These are phyloP conservation scores for Percopsis omiscomaycus DNA, from an alignment of 2,797 vertebrate species.

Conservation along the genomic window DNA sequence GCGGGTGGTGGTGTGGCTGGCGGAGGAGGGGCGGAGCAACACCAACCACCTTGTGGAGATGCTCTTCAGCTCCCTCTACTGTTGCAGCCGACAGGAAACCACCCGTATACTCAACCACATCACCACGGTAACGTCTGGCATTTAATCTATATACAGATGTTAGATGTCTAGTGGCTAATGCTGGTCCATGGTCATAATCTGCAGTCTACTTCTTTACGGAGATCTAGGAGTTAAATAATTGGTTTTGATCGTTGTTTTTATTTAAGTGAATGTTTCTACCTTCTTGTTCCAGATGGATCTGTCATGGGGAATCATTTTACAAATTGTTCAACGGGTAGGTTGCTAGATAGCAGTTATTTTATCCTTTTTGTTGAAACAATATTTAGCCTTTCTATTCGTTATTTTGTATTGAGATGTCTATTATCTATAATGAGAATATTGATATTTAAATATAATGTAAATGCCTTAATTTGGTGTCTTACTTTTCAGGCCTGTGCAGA, in stretches of 20 bases:
- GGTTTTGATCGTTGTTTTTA: background rate
- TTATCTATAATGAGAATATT: background rate
- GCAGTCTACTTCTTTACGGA: background rate
- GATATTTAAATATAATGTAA: background rate
- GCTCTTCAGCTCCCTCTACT: conserved; percentile 88
- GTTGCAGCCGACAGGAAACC: conserved; percentile 83
- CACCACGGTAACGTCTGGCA: conserved; percentile 63
- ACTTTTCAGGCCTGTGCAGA: conserved; percentile 83
- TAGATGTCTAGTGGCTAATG: background rate
- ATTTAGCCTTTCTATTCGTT: background rate
- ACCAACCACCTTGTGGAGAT: conserved; percentile 88
- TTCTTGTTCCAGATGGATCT: conserved; percentile 81
- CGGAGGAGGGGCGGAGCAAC: conserved; percentile 78
- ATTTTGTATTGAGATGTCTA: background rate
- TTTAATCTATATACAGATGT: background rate
- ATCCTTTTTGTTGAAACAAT: background rate
- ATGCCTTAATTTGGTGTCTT: conserved; percentile 11
- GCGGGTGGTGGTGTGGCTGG: conserved; percentile 85
- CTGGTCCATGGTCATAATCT: background rate
- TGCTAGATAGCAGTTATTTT: background rate
- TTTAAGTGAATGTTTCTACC: background rate
- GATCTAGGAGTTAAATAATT: background rate
- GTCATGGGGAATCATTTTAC: conserved; percentile 85
- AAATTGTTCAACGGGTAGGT: conserved; percentile 90
- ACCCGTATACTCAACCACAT: conserved; percentile 86